Evolutionary conservation across 2,888 invertebrate genomes (phyloP).

Genomic region (Ceraclea dissimilis): DNA sequence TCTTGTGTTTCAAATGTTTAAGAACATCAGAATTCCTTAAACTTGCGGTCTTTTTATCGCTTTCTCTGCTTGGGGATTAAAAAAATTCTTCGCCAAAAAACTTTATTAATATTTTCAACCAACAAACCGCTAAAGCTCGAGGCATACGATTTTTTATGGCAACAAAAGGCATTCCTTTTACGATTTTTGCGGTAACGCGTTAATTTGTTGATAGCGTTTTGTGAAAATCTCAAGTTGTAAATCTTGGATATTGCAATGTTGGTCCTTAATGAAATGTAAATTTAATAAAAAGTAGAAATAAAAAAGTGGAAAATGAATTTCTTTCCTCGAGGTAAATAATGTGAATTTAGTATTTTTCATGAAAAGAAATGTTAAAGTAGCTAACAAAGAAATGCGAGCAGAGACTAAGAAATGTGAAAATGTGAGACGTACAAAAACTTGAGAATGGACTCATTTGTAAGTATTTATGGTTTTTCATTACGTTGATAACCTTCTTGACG

Average conservation of each 20-base stretch:
- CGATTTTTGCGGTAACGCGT: neutral
- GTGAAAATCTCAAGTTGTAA: neutral
- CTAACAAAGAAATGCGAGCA: no score
- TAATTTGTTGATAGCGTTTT: constrained; percentile 1
- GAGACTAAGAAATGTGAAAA: no score
- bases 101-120: neutral
- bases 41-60: no score
- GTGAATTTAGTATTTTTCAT: no score
- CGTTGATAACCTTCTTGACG: no score
- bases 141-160: neutral
- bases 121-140: neutral
- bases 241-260: neutral
- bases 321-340: neutral
- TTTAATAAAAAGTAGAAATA: neutral
- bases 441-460: no score
- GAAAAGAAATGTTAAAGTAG: no score
- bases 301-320: neutral
- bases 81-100: neutral
- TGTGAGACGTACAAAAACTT: no score
- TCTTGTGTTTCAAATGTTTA: no score
- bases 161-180: neutral
- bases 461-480: no score
- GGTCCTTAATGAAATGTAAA: neutral
- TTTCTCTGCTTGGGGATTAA: neutral
- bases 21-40: no score